Conservation (phyloP, 2,888 invertebrate species). For the Ptilodon capucinus region DNA sequence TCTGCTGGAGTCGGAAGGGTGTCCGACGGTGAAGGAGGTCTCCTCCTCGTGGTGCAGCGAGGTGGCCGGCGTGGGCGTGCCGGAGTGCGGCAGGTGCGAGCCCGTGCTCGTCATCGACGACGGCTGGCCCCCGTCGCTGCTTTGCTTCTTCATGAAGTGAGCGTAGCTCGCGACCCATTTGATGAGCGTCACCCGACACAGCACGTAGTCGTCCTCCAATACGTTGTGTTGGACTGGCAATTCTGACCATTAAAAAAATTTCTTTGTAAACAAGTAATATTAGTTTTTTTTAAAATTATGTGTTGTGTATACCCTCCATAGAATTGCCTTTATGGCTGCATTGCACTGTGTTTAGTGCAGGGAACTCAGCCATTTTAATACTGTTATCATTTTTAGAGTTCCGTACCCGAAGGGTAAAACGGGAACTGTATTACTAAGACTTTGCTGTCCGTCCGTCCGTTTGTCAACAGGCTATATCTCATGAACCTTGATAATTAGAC, state of each 20-base stretch:
- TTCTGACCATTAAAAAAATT: conserved; percentile 65
- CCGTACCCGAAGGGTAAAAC: too few relatives aligned
- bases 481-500: too few relatives aligned
- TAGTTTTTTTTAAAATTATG: too few relatives aligned
- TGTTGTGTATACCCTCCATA: too few relatives aligned
- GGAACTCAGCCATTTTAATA: too few relatives aligned
- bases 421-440: too few relatives aligned
- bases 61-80: conserved; percentile 65
- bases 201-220: conserved; percentile 85
- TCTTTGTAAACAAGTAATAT: too few relatives aligned
- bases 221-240: conserved; percentile 89
- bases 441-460: too few relatives aligned
- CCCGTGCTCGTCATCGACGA: conserved; percentile 75
- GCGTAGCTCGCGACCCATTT: conserved; percentile 95
- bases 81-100: conserved; percentile 66
- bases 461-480: too few relatives aligned
- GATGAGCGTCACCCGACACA: conserved; percentile 92
- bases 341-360: too few relatives aligned
- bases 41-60: conserved; percentile 75
- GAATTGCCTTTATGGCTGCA: too few relatives aligned
- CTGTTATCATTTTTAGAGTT: too few relatives aligned
- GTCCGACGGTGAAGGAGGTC: conserved; percentile 72
- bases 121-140: conserved; percentile 73
- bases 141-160: conserved; percentile 87
- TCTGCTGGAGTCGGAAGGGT: conserved; percentile 76